Evolutionary conservation across 2,113 vertebrate species (phyloP).

Genomic region (Rhegmatorhina hoffmannsi): DNA sequence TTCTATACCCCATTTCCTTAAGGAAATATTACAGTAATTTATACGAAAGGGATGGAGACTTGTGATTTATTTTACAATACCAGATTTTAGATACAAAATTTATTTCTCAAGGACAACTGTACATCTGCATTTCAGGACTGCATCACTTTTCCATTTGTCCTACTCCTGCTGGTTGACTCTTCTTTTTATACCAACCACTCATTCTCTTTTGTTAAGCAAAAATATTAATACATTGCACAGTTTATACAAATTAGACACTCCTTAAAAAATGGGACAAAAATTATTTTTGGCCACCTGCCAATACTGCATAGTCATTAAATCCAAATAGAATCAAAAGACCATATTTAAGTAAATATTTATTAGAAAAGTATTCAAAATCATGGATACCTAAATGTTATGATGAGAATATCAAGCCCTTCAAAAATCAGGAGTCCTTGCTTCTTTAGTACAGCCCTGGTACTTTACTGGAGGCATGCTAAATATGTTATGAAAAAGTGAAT

Average conservation of each 20-base stretch:
- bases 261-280: background rate
- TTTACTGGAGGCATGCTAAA: background rate
- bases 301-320: background rate
- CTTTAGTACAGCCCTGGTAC: background rate
- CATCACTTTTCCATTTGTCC: background rate
- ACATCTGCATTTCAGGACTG: background rate
- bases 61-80: background rate
- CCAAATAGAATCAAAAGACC: background rate
- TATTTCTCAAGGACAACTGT: conserved; percentile 17
- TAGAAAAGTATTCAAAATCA: background rate
- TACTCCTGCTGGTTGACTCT: background rate
- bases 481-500: background rate
- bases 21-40: background rate
- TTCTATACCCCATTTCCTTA: background rate
- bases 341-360: background rate
- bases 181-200: background rate
- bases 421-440: background rate
- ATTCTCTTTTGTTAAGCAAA: background rate
- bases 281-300: background rate
- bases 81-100: background rate
- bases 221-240: background rate
- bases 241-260: background rate
- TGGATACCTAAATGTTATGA: background rate
- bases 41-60: background rate
- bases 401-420: background rate